Base-by-base conservation (phyloP, 2,888 invertebrate genomes). In the Orthonevra nobilis region DNA sequence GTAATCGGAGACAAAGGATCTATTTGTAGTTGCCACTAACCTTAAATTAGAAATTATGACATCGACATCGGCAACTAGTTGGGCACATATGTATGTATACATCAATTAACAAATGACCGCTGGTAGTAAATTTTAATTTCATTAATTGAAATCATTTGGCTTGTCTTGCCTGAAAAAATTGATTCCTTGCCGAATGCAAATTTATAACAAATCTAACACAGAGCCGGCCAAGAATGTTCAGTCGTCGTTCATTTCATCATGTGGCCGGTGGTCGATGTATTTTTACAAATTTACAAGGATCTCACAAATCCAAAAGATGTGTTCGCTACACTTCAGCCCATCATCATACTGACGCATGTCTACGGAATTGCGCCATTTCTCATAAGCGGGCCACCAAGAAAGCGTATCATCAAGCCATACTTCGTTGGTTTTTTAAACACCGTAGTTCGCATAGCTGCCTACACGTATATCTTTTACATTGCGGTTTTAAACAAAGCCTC, bases 311-410 rank as follows among this genome's bases (percentile, higher is more conserved):
- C 89, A 1, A 83, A 82, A 9, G 87, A 88, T 82, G 83, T 87
- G 1, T 87, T 84, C 58, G 84, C 84, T 0, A 86, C 89, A 0
- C 83, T 86, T 48, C 85, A 84, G 30, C 86, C 85, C 4, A 28
- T 89, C 6, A 77, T 87, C 0, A 56, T 84, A 0, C 77, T 87
- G 12, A 85, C 87, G 0, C 85, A 84, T 15, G 1, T 87, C 0
- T 74, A 87, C 5, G 88, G 89, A 0, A 30, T 87, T 26, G 85
- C 86, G 2, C 88, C 89, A 0, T 81, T 88, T 3, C 83, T 83
- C 0, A 60, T 88, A 12, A 64, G 26, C 3, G 86, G 85, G 0
- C 28, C 50, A 0, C 23, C 50, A 0, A 83, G 84, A 0, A 81
- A 81, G n/a, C 85, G 85, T 0, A 79, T 58, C 0, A 82, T 86